Evolutionary conservation across 2,797 vertebrate genomes (phyloP), one percentile per base, ranked within the genome.

Genomic region (Scolopax bukidnonensis): DNA sequence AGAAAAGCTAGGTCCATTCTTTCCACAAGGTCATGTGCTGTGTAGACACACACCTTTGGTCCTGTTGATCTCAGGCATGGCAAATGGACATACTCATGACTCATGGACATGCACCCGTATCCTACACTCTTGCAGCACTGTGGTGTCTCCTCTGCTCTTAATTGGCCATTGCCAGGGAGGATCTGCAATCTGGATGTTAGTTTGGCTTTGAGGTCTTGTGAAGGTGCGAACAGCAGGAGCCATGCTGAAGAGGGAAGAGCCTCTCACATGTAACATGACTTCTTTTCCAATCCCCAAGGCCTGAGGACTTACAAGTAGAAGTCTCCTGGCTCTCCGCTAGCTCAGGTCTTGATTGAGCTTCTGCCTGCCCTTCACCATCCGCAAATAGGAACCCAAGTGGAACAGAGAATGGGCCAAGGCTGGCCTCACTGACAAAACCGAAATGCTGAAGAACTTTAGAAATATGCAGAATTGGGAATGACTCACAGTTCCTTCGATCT

Each of bases 31-130:
- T 50, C 21, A 28, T 68, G 16, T 41, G 23, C 65, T 71, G 4
- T 36, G 13, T 11, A 56, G 61, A 63, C 43, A 75, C 27, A 56
- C 1, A 2, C 4, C 6, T 88, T 74, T 84, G n/a, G 33, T 77
- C 45, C 40, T 51, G 40, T 43, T 1, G 6, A 43, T 54, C 30
- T 87, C 47, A 65, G 30, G 32, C 16, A 23, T 2, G 11, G 33
- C 38, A 82, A 61, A 69, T 0, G 1, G 45, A n/a, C n/a, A 15
- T 0, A 0, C 3, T 78, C 12, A 1, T 47, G 19, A 54, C 54
- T 80, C 4, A 0, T 17, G 47, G 50, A 24, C 11, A 10, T 10
- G 8, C 27, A 23, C 30, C 47, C 1, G 1, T 23, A 54, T 43
- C 47, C 24, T 40, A 23, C 43, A 30, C 8, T 71, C 27, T 25